phyloP scores from a whole-genome alignment of 2,113 vertebrate species.

The Benitochromis conjunctus region DNA sequence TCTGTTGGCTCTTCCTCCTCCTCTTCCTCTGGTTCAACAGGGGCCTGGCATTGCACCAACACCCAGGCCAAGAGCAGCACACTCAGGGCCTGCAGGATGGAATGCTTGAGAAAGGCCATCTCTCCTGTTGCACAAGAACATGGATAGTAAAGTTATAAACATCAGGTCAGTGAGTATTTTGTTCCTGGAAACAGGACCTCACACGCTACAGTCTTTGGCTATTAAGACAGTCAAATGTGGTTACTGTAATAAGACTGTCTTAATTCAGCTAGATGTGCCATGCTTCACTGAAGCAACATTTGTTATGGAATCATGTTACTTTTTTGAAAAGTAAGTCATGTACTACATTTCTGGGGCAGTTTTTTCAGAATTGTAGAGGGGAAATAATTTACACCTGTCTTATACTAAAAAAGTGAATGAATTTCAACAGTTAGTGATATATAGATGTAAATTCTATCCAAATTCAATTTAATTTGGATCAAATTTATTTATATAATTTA shows the following conservation, averaged over 20 bases:
- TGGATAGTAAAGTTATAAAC: not conserved
- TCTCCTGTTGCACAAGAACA: slow-evolving; percentile 31
- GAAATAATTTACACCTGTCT: not conserved
- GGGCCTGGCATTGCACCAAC: slow-evolving; percentile 59
- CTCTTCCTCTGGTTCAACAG: slow-evolving; percentile 31
- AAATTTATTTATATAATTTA: not conserved
- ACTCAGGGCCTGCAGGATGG: slow-evolving; percentile 62
- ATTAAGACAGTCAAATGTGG: not conserved
- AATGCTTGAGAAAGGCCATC: slow-evolving; percentile 49
- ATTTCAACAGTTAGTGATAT: not conserved
- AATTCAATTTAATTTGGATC: not conserved
- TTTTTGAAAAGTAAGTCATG: not conserved
- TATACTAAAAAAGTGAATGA: not conserved
- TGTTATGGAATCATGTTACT: not conserved
- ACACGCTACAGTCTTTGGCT: not conserved
- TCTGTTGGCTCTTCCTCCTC: slow-evolving; percentile 49
- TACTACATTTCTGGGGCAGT: not conserved
- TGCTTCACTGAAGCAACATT: not conserved
- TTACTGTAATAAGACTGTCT: not conserved
- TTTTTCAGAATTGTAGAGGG: not conserved
- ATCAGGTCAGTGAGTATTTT: not conserved
- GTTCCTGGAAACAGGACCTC: not conserved
- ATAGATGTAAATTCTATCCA: not conserved
- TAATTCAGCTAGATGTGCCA: not conserved
- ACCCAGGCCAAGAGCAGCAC: slow-evolving; percentile 66